These are phyloP conservation scores for Syndactyla subalaris DNA, from an alignment of 2,797 vertebrate species.

Conservation along the genomic window DNA sequence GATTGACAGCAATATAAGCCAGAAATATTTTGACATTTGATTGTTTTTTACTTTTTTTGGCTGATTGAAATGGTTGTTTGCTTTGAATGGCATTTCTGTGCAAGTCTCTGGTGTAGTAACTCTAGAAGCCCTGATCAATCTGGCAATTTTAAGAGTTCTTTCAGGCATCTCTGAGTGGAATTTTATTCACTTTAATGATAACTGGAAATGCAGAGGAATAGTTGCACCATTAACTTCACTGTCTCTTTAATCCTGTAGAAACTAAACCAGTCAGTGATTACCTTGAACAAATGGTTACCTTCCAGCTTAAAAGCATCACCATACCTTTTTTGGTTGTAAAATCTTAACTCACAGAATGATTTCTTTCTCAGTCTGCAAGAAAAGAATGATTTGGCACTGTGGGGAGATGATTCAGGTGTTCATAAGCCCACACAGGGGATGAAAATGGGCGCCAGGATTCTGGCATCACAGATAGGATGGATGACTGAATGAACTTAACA, in stretches of 20 bases:
- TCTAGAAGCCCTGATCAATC: neutral
- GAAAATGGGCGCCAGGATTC: neutral
- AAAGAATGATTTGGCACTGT: neutral
- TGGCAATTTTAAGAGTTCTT: neutral
- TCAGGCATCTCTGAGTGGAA: neutral
- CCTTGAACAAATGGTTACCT: neutral
- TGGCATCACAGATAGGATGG: neutral
- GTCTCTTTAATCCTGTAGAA: neutral
- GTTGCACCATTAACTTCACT: neutral
- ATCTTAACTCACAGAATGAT: neutral
- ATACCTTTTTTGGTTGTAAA: neutral
- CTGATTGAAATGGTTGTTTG: neutral
- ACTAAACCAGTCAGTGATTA: neutral
- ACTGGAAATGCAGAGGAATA: neutral
- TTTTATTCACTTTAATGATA: neutral
- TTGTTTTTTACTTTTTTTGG: neutral
- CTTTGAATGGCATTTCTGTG: neutral
- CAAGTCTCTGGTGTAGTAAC: neutral
- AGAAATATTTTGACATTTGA: constrained; percentile 29
- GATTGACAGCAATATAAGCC: neutral
- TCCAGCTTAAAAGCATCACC: neutral
- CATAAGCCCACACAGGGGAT: neutral
- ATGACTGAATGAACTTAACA: neutral
- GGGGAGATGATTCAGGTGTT: neutral
- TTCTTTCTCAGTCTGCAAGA: neutral